A percentile compares a stretch with the other conserved stretches of the same genome.
Conservation (phyloP, 2,888 invertebrate species). For the Dryobotodes eremita region DNA sequence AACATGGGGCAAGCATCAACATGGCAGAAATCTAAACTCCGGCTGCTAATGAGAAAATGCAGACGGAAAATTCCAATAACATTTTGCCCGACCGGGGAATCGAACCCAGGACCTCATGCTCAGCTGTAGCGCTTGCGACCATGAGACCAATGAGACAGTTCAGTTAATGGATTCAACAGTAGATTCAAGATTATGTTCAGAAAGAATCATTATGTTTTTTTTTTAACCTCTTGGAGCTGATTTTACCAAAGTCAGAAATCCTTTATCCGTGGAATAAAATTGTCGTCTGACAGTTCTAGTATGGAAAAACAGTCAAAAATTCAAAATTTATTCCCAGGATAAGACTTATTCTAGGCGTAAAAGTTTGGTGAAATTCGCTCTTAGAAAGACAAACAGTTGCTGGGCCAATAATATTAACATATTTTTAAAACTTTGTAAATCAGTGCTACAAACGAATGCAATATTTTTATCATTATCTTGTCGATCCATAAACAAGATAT, state of each 20-base stretch:
- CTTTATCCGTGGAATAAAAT: too few relatives aligned
- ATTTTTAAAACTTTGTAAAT: not conserved
- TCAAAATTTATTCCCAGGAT: too few relatives aligned
- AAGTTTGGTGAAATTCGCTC: too few relatives aligned
- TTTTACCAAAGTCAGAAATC: too few relatives aligned
- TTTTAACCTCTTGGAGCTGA: too few relatives aligned
- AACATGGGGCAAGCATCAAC: not conserved
- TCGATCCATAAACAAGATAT: conserved; percentile 11
- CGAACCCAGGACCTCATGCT: not conserved
- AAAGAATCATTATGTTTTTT: not conserved
- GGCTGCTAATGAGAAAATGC: not conserved
- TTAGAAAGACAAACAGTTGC: not conserved
- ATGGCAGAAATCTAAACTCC: not conserved
- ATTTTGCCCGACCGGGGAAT: not conserved
- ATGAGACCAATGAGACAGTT: not conserved
- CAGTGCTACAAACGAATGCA: not conserved
- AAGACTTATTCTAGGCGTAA: too few relatives aligned
- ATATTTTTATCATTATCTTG: not conserved
- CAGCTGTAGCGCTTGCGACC: not conserved
- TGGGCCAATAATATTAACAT: not conserved
- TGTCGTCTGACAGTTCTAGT: too few relatives aligned
- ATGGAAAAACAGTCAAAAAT: too few relatives aligned
- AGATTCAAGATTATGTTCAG: not conserved
- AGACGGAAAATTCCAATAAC: not conserved
- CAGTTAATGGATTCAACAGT: not conserved